Evolutionary conservation across 2,113 vertebrate species (phyloP), one percentile per base, ranked within the genome.

Genomic region (Gopherus evgoodei): DNA sequence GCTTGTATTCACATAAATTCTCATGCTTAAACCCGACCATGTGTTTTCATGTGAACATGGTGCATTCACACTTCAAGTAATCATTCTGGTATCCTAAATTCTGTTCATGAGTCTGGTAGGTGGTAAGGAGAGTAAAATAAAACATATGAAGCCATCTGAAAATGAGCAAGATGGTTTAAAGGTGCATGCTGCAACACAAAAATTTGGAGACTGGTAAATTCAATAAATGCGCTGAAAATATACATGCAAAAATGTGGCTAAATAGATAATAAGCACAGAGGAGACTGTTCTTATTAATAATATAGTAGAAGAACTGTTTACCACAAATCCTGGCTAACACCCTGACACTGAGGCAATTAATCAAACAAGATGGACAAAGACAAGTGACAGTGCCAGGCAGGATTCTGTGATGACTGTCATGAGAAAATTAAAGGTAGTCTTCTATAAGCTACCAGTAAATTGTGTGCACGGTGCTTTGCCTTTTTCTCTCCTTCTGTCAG

Each of bases 271-370:
- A 72, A 72, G n/a, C 35, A 72, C 65, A 38, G 65, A 72, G 11
- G 65, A 72, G 2, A 72, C n/a, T 35, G n/a, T 72, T 6, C 35
- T 38, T 91, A 83, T 79, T 54, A 91, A 50, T 83, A 89, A 90
- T 89, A 76, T 91, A 89, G 91, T 85, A 97, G 81, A 81, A 96
- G 90, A 94, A 86, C n/a, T 90, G 69, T 94, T 29, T 88, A 89
- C 72, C 42, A 56, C 91, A 96, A 94, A 94, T 89, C 93, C 94
- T 89, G 53, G 62, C 94, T 96, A 95, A 95, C 89, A 84, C 84
- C 91, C 94, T 97, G 96, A 94, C 94, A 94, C 91, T 82, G 62
- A 94, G 72, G 87, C 5, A 95, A 97, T 97, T 97, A 97, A 96
- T 97, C 95, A 94, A 93, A 94, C 72, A 88, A 94, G 93, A 97